These are phyloP conservation scores for Rhabditoides inermis DNA, from an alignment of 2,888 invertebrate genomes.

Conservation along the genomic window DNA sequence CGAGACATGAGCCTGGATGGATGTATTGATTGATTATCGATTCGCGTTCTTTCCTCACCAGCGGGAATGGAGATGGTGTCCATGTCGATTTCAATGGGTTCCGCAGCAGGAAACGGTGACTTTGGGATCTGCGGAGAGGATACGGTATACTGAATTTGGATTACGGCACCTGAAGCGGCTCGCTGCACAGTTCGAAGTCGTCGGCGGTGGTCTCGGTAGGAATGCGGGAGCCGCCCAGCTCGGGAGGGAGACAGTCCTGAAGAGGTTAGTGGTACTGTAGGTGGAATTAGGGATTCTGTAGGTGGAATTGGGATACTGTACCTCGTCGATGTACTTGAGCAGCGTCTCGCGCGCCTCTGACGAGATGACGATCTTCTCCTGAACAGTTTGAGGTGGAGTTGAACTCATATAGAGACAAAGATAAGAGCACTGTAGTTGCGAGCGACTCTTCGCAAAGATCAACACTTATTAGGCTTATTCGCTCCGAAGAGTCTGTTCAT, in stretches of 20 bases:
- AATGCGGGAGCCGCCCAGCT: slow-evolving; percentile 13
- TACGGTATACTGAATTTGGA: neutral
- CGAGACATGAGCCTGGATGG: slow-evolving; percentile 19
- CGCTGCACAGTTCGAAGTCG: slow-evolving; percentile 5
- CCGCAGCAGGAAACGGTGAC: slow-evolving; percentile 21
- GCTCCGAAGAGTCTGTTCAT: too few species aligned
- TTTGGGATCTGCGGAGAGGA: slow-evolving; percentile 12
- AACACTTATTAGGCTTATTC: too few species aligned
- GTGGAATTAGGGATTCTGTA: too few species aligned
- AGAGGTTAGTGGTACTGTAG: too few species aligned
- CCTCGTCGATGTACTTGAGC: slow-evolving; percentile 6
- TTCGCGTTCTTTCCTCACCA: slow-evolving; percentile 5
- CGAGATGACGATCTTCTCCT: slow-evolving; percentile 25
- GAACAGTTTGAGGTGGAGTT: too few species aligned
- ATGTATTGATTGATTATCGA: neutral
- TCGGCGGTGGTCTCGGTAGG: slow-evolving; percentile 7
- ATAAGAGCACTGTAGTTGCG: too few species aligned
- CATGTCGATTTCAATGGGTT: slow-evolving; percentile 13
- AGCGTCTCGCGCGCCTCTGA: slow-evolving; percentile 7
- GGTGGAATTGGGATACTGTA: too few species aligned
- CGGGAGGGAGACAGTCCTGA: slow-evolving; percentile 10
- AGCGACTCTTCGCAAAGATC: too few species aligned
- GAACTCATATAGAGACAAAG: too few species aligned
- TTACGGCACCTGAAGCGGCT: neutral
- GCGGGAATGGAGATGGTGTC: slow-evolving; percentile 22